These are phyloP conservation scores for Misgurnus anguillicaudatus DNA, from an alignment of 2,113 vertebrate genomes.

Conservation along the genomic window DNA sequence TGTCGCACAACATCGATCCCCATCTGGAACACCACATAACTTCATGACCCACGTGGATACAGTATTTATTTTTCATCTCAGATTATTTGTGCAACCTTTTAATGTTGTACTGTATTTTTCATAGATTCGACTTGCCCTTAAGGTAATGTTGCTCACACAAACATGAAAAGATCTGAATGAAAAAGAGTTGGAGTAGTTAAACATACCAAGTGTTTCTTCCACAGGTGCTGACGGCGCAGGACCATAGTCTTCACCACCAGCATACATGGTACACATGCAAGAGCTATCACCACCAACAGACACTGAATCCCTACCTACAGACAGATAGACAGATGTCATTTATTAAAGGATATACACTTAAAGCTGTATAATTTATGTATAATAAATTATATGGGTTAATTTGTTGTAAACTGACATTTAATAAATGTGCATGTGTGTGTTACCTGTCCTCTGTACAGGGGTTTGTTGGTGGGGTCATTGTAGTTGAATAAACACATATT, in stretches of 20 bases:
- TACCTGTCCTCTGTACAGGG: constrained; percentile 95
- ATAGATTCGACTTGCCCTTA: neutral
- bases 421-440: neutral
- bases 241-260: constrained; percentile 92
- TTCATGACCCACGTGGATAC: neutral
- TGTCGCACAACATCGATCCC: constrained; percentile 60
- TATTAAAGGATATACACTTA: neutral
- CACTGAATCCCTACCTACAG: constrained; percentile 88
- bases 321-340: constrained; percentile 55
- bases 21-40: constrained; percentile 51
- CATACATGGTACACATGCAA: constrained; percentile 96
- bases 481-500: constrained; percentile 99
- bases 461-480: constrained; percentile 75
- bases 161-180: neutral
- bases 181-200: constrained; percentile 26
- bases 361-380: neutral
- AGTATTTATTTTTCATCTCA: neutral
- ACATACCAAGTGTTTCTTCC: constrained; percentile 93
- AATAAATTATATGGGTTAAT: too few species aligned
- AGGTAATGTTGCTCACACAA: neutral
- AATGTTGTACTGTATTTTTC: neutral
- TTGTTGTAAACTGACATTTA: too few species aligned
- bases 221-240: constrained; percentile 89
- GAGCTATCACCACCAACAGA: constrained; percentile 90
- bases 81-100: neutral